Conservation (phyloP, 2,888 invertebrate genomes). For the Parnassius smintheus region DNA sequence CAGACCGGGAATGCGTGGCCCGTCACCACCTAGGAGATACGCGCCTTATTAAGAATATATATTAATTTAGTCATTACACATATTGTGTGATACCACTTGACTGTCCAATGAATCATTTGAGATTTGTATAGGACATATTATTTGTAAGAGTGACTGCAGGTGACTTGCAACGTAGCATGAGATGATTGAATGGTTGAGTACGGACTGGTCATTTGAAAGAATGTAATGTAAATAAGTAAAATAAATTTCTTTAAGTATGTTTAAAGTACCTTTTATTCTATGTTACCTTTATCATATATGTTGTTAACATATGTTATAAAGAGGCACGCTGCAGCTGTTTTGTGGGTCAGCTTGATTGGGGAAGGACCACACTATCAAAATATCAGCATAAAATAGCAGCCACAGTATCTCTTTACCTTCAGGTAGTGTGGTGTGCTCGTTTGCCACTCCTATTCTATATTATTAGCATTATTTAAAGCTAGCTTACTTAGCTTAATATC, state of each 20-base stretch:
- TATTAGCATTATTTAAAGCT: no score
- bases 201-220: constrained; percentile 45
- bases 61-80: constrained; percentile 25
- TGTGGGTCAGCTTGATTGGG: no score
- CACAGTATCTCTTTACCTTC: no score
- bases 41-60: constrained; percentile 85
- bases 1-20: constrained; percentile 90
- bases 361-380: no score
- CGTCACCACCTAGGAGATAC: constrained; percentile 91
- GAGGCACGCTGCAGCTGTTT: no score
- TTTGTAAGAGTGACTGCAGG: constrained; percentile 46
- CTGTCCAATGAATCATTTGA: constrained; percentile 48
- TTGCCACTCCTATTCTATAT: no score
- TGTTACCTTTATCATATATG: no score
- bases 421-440: no score
- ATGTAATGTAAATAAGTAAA: constrained; percentile 73
- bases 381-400: no score
- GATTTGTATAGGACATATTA: constrained; percentile 52
- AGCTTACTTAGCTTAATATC: no score
- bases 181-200: constrained; percentile 48
- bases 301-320: no score
- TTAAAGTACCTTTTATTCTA: background rate
- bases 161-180: constrained; percentile 51
- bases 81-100: constrained; percentile 43
- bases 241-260: constrained; percentile 71